Conservation (phyloP, 2,113 vertebrate genomes). For the Coryphaenoides rupestris region DNA sequence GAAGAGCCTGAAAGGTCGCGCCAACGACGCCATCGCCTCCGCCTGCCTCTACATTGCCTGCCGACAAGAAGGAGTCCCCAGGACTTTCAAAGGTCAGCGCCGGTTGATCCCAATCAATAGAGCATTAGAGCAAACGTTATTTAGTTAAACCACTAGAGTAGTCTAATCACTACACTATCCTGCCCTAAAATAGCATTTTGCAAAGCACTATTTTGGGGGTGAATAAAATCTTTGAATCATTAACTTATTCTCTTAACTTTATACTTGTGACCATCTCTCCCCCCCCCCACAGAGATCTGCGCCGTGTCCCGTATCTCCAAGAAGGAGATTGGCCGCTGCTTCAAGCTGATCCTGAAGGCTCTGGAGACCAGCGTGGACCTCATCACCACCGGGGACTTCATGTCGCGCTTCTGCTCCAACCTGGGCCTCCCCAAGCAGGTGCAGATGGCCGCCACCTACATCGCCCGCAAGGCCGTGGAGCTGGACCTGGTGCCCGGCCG, state of each 20-base stretch:
- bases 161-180: no score
- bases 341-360: constrained; percentile 97
- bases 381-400: constrained; percentile 98
- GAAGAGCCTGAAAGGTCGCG: constrained; percentile 96
- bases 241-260: no score
- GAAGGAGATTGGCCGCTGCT: constrained; percentile 98
- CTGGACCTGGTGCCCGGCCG: constrained; percentile 94
- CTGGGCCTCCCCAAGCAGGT: constrained; percentile 95
- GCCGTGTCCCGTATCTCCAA: constrained; percentile 97
- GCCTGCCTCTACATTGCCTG: constrained; percentile 99
- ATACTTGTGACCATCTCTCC: no score
- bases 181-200: no score
- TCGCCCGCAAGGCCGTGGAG: constrained; percentile 94
- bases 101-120: background rate
- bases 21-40: constrained; percentile 97
- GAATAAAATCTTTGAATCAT: no score
- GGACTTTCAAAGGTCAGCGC: constrained; percentile 93
- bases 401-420: constrained; percentile 99
- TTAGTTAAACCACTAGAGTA: no score
- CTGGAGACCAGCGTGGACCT: constrained; percentile 97
- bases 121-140: no score
- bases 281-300: constrained; percentile 87
- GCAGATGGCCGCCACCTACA: constrained; percentile 95
- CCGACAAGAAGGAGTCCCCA: constrained; percentile 95
- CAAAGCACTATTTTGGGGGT: no score